Conservation (phyloP, 37 sponge, comb jelly and placozoan species). For the Petrosia ficiformis region DNA sequence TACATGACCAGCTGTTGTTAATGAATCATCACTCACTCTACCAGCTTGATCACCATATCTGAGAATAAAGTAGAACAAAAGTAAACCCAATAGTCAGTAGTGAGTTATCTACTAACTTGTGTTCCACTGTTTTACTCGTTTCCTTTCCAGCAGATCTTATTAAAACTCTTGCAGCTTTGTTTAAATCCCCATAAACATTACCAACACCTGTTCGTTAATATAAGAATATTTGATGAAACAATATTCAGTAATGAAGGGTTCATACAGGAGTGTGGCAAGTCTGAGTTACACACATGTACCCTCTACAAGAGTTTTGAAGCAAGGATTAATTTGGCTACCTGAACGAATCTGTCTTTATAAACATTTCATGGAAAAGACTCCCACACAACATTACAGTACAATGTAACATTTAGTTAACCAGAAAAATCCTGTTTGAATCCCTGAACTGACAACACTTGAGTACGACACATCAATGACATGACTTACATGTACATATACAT, state of each 20-base stretch:
- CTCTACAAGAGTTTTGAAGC: too few relatives aligned
- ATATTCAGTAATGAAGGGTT: background rate
- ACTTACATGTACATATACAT: too few relatives aligned
- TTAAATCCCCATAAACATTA: constrained; percentile 40
- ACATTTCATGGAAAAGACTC: too few relatives aligned
- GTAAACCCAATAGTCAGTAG: background rate
- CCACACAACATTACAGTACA: too few relatives aligned
- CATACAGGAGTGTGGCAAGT: background rate
- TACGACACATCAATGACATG: too few relatives aligned
- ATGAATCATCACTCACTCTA: constrained; percentile 37
- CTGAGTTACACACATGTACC: too few relatives aligned
- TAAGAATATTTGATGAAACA: background rate
- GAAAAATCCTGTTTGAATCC: too few relatives aligned
- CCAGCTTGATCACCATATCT: constrained; percentile 66
- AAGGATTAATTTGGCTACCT: background rate
- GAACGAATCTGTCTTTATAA: too few relatives aligned
- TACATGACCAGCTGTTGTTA: constrained; percentile 42
- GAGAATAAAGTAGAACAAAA: background rate
- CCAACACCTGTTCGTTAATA: constrained; percentile 45
- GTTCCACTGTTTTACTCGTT: constrained; percentile 60
- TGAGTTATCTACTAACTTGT: constrained; percentile 69
- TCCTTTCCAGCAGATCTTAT: constrained; percentile 28
- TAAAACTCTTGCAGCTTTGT: constrained; percentile 34
- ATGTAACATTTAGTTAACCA: too few relatives aligned
- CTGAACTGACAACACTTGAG: too few relatives aligned